Evolutionary conservation across 2,113 vertebrate species (phyloP), one percentile per base, ranked within the genome.

Genomic region (Malurus melanocephalus): DNA sequence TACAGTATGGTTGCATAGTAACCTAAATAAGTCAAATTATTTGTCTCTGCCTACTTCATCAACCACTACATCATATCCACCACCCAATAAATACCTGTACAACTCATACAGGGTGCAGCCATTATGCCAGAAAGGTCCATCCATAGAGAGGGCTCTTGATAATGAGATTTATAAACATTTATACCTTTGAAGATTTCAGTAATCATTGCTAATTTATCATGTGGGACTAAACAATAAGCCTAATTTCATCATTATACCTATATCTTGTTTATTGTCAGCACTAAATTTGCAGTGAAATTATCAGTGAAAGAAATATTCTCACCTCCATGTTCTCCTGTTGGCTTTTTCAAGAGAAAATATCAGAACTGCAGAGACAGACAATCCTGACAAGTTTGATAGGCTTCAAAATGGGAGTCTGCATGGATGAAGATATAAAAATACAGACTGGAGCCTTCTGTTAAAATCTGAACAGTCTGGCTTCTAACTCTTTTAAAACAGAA

Each of bases 391-490:
- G 15, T 72, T 51, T 81, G 74, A 76, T 30, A 78, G 45, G 23
- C 28, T 71, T 90, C 69, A 88, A 52, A 86, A 74, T 12, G 9
- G 17, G 27, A 74, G 16, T 60, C 57, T 88, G 24, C 30, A 71
- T 17, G 13, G 60, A 67, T 61, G 69, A 32, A 79, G 46, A 53
- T 35, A 42, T 60, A 56, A 87, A 88, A 93, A 82, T 48, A 65
- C 40, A 87, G 67, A 68, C 56, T 80, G 49, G 6, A 81, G 46
- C 74, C 71, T 90, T 87, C 84, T 83, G 74, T 40, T 88, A 84
- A 88, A 90, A 61, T 64, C 17, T 88, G 53, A 88, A 51, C 75
- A 83, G 52, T 76, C 48, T 88, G 51, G 11, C 80, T 88, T 93
- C 46, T 61, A 57, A 56, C 14, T 55, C n/a, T 71, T 62, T 69